Conservation (phyloP, 2,113 vertebrate genomes). For the Astur gentilis region DNA sequence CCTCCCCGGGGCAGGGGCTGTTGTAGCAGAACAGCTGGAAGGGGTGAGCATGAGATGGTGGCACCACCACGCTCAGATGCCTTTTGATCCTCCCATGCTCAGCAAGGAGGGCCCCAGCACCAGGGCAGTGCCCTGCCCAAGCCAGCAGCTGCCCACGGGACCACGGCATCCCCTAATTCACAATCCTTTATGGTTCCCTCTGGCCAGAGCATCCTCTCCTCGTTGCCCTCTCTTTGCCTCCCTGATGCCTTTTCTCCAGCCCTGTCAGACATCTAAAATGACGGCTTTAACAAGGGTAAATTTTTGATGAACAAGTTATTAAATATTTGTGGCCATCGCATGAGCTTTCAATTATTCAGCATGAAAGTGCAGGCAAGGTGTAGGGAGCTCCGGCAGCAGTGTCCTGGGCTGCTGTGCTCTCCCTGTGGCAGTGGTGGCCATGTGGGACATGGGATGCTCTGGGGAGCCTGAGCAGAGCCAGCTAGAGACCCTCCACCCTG, state of each 20-base stretch:
- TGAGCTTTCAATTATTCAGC: constrained; percentile 45
- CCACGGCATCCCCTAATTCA: background rate
- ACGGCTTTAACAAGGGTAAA: constrained; percentile 7
- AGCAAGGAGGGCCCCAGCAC: background rate
- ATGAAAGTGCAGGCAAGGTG: background rate
- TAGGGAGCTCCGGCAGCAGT: background rate
- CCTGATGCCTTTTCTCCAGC: background rate
- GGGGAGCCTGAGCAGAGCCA: background rate
- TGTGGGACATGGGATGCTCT: background rate
- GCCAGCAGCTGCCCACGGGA: background rate
- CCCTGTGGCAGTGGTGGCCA: background rate
- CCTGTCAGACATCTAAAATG: background rate
- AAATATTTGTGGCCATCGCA: constrained; percentile 51
- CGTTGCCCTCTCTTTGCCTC: background rate
- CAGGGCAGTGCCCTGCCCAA: background rate
- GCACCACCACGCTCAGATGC: background rate
- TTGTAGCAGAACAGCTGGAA: background rate
- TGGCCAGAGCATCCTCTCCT: background rate
- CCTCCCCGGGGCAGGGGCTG: background rate
- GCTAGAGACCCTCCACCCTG: background rate
- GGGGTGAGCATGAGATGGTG: background rate
- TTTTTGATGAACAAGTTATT: constrained; percentile 57
- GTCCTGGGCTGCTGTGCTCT: background rate
- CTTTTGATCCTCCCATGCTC: background rate
- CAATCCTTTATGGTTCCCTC: background rate